Percentiles rank a stretch among this genome's conserved stretches.
Conservation (phyloP, 2,888 invertebrate genomes). For the Caenorhabditis drosophilae region DNA sequence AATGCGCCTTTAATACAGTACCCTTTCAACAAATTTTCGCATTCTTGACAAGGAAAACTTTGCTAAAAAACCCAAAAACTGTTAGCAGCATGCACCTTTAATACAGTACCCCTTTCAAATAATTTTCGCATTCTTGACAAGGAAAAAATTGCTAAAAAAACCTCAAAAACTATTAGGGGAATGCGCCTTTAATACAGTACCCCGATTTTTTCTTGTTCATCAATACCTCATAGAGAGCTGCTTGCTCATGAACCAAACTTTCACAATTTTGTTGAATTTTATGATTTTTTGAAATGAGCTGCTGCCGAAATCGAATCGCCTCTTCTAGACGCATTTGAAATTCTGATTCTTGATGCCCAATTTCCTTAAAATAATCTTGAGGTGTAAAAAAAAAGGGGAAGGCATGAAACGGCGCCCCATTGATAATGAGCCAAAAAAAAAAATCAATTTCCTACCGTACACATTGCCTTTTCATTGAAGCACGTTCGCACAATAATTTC, state of each 20-base stretch:
- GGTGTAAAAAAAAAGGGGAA: neutral
- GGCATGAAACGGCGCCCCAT: neutral
- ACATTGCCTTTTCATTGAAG: constrained; percentile 39
- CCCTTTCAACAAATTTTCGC: too few relatives aligned
- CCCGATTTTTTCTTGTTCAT: too few relatives aligned
- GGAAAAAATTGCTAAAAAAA: too few relatives aligned
- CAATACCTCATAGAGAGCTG: constrained; percentile 25
- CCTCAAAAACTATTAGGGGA: too few relatives aligned
- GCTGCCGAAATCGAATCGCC: constrained; percentile 7
- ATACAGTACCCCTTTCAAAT: too few relatives aligned
- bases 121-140: too few relatives aligned
- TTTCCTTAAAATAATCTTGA: constrained; percentile 11
- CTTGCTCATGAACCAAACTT: constrained; percentile 16
- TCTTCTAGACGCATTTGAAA: constrained; percentile 27
- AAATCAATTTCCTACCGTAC: constrained; percentile 1
- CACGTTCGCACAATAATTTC: constrained; percentile 33
- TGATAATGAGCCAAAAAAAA: neutral
- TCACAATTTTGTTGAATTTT: constrained; percentile 25
- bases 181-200: too few relatives aligned
- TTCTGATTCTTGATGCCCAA: constrained; percentile 33
- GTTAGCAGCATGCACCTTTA: too few relatives aligned
- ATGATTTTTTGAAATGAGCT: constrained; percentile 2
- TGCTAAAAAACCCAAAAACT: too few relatives aligned
- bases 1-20: too few relatives aligned
- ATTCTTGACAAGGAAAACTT: too few relatives aligned